Percentiles rank a stretch among this genome's conserved stretches.
phyloP scores from a whole-genome alignment of 1,140 invertebrate species.

The Drosophila pruinosa region DNA sequence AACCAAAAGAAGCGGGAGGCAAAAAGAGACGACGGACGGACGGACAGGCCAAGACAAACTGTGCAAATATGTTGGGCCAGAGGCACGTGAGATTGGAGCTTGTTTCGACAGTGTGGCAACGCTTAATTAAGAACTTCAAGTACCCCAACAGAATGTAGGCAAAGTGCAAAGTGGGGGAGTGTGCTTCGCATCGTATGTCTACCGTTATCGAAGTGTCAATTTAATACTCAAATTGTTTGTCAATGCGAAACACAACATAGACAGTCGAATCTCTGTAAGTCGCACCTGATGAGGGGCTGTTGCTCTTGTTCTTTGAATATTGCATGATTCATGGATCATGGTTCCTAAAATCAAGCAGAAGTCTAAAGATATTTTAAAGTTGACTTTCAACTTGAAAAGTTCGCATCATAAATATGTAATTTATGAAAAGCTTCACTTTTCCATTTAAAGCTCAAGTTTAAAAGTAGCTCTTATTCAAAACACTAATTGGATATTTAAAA shows the following conservation, averaged over 20 bases:
- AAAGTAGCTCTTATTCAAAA: too few relatives aligned
- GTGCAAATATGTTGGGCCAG: constrained; percentile 53
- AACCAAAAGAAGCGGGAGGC: background rate
- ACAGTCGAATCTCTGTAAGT: background rate
- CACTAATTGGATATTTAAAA: too few relatives aligned
- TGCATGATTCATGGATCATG: background rate
- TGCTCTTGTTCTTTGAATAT: background rate
- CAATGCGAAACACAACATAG: background rate
- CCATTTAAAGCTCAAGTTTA: too few relatives aligned
- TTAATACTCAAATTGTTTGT: background rate
- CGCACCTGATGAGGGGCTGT: background rate
- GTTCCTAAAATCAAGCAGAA: background rate
- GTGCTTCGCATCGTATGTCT: background rate
- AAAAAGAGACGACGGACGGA: background rate
- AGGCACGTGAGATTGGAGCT: constrained; percentile 57
- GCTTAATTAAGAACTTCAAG: constrained; percentile 63
- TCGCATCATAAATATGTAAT: too few relatives aligned
- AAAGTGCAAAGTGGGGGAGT: background rate
- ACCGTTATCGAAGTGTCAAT: constrained; percentile 13
- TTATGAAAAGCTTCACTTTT: too few relatives aligned
- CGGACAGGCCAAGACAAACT: constrained; percentile 48
- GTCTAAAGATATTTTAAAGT: too few relatives aligned
- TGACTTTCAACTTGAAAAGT: too few relatives aligned
- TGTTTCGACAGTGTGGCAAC: constrained; percentile 36
- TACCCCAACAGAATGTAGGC: background rate